Evolutionary conservation across 2,888 invertebrate species (phyloP), one percentile per base, ranked within the genome.

Genomic region (Noctua comes): DNA sequence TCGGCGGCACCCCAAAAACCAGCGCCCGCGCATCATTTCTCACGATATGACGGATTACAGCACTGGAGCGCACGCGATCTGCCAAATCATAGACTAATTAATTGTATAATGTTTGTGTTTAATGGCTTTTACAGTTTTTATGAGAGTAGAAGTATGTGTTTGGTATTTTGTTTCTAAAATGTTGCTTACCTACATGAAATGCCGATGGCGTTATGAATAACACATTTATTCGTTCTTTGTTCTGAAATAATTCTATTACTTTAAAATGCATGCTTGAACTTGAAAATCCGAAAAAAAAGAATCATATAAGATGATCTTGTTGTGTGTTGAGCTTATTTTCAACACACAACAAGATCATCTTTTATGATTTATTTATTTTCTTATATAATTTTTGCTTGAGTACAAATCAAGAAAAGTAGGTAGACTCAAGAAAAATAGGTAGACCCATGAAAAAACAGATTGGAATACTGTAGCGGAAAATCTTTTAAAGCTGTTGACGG

Each of bases 1-100:
- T 10, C n/a, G 66, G 79, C 36, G 66, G 79, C 36, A 68, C 36
- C 31, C 46, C 68, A 73, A 70, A 77, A 79, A 66, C 16, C 57
- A 68, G 80, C 68, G 83, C 40, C 65, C 73, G 85, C 84, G 83
- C 83, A 85, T 91, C 87, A 76, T 72, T 90, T 90, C 91, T 87
- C 91, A 91, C 88, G 89, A 84, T 84, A 79, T 82, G 84, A 83
- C 69, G 66, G 82, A 86, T 88, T 87, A 84, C 84, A 69, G 78
- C 80, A 76, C 43, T 40, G 68, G 74, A 54, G 77, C 79, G 86
- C 91, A 90, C 85, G 89, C 88, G 90, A 89, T 89, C 82, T 78
- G 73, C 84, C 75, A 80, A 87, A 88, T 85, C 80, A 76, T 83
- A 77, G 77, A 77, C 76, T 86, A 84, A 88, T 89, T 89, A 90